Percentiles rank a stretch among this genome's conserved stretches.
Evolutionary conservation across 2,888 invertebrate species (phyloP).

Genomic region (Tetragonula carbonaria): DNA sequence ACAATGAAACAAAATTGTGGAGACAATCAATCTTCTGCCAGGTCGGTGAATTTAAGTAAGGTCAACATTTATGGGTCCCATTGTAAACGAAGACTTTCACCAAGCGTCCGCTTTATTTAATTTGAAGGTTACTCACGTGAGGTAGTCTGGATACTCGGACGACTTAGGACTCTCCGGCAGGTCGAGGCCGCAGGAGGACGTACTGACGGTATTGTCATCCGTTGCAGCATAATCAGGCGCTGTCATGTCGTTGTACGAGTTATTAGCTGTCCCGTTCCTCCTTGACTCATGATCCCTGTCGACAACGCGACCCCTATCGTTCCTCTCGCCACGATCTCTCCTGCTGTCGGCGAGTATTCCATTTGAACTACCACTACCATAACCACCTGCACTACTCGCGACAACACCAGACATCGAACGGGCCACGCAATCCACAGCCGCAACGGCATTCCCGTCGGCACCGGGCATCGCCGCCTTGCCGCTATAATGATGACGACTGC

Average conservation of each 20-base stretch:
- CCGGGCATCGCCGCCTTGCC: constrained; percentile 25
- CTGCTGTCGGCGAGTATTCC: constrained; percentile 68
- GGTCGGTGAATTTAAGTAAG: no score
- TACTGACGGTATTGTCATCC: constrained; percentile 63
- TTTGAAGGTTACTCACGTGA: constrained; percentile 84
- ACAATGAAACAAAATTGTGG: no score
- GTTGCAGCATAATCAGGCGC: constrained; percentile 45
- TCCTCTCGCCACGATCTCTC: constrained; percentile 74
- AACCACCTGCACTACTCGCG: constrained; percentile 51
- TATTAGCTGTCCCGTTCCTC: constrained; percentile 37
- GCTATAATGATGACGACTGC: constrained; percentile 57
- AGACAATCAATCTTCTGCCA: no score
- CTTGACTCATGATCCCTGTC: constrained; percentile 66
- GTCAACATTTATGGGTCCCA: no score
- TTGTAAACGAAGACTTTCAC: no score
- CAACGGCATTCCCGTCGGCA: constrained; percentile 19
- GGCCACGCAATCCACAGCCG: constrained; percentile 52
- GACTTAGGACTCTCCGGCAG: constrained; percentile 66
- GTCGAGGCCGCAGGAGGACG: constrained; percentile 59
- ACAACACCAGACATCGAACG: constrained; percentile 52
- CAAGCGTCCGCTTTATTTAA: neutral
- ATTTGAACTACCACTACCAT: constrained; percentile 64
- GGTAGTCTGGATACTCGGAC: constrained; percentile 85
- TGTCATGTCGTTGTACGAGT: constrained; percentile 44
- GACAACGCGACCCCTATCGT: constrained; percentile 68